These are phyloP conservation scores for Pelodiscus sinensis DNA, from an alignment of 2,113 vertebrate genomes.

Conservation along the genomic window DNA sequence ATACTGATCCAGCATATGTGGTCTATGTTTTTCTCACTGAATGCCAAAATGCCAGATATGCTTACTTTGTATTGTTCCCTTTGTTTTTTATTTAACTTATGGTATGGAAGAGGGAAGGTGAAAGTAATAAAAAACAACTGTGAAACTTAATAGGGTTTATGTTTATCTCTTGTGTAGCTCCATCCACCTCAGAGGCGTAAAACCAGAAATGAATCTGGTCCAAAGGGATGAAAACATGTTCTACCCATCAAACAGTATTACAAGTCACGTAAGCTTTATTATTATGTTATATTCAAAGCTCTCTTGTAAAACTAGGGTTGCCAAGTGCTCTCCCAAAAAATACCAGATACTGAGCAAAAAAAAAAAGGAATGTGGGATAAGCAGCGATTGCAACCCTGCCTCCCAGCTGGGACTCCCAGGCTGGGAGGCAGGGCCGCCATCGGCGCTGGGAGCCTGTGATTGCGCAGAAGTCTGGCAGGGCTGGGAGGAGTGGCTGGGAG, in stretches of 20 bases:
- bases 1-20: neutral
- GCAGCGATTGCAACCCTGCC: too few relatives aligned
- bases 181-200: neutral
- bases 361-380: too few relatives aligned
- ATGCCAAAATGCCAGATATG: neutral
- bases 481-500: too few relatives aligned
- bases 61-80: neutral
- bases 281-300: neutral
- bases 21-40: neutral
- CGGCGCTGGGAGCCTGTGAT: too few relatives aligned
- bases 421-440: too few relatives aligned
- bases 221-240: neutral
- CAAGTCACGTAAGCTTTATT: neutral
- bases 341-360: too few relatives aligned
- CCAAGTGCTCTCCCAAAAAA: too few relatives aligned
- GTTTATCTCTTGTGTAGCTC: neutral
- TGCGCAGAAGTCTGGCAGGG: too few relatives aligned
- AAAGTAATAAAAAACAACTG: neutral
- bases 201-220: neutral
- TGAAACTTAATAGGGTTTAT: neutral
- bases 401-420: too few relatives aligned
- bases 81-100: conserved; percentile 6
- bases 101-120: neutral
- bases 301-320: neutral
- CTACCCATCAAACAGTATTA: neutral